Percentiles rank a stretch among this genome's conserved stretches.
These are phyloP conservation scores for Cryptomyrus ogoouensis DNA, from an alignment of 2,113 vertebrate genomes.

Conservation along the genomic window DNA sequence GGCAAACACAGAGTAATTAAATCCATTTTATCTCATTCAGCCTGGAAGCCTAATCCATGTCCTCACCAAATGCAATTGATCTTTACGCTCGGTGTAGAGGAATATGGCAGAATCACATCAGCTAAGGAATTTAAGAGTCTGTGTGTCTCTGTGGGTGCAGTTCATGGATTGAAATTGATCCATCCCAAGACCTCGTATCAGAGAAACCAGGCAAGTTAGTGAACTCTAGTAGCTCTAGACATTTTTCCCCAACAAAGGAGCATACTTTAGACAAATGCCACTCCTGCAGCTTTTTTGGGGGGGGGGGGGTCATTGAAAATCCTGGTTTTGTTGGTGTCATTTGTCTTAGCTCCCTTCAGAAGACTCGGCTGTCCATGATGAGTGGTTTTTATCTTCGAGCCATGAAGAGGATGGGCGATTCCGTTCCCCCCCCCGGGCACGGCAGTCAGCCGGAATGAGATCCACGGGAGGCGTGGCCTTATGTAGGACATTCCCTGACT, in stretches of 20 bases:
- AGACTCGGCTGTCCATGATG: neutral
- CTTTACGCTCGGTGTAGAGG: neutral
- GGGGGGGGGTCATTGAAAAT: neutral
- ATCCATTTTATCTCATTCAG: neutral
- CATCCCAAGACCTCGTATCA: neutral
- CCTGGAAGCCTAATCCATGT: neutral
- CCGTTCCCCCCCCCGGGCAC: neutral
- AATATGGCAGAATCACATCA: neutral
- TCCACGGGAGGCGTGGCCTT: neutral
- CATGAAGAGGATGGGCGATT: neutral
- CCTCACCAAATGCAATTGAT: neutral
- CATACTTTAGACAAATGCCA: neutral
- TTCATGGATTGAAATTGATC: neutral
- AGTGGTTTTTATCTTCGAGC: neutral
- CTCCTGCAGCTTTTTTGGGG: neutral
- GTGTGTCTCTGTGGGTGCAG: neutral
- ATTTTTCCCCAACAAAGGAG: neutral
- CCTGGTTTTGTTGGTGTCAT: neutral
- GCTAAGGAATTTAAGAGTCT: neutral
- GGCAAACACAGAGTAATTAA: neutral
- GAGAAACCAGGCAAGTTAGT: neutral
- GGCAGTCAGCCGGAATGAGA: neutral
- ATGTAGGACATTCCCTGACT: constrained; percentile 12
- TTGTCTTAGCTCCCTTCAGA: neutral
- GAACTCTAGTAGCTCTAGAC: neutral